Conservation (phyloP, 2,888 invertebrate species). For the Danaus chrysippus region DNA sequence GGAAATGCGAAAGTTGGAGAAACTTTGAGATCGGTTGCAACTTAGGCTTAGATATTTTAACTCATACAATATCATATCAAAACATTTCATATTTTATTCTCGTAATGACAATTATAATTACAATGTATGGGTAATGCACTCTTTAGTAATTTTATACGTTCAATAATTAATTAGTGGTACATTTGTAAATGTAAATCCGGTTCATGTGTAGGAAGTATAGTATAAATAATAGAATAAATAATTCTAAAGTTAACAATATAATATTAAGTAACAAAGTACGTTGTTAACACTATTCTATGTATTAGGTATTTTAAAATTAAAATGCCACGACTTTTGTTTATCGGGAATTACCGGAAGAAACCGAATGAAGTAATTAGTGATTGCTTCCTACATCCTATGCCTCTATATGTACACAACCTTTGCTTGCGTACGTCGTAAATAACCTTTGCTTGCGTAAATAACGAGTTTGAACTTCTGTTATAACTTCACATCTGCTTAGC, state of each 20-base stretch:
- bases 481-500: too few species aligned
- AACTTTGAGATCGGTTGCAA: conserved; percentile 5
- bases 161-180: too few species aligned
- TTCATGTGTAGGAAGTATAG: background rate
- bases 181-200: background rate
- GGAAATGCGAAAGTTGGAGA: conserved; percentile 20
- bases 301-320: background rate
- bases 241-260: background rate
- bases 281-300: background rate
- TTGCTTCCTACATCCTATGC: conserved; percentile 6
- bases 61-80: background rate
- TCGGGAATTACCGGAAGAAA: conserved; percentile 4
- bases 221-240: background rate
- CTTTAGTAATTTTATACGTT: too few species aligned
- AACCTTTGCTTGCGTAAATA: conserved; percentile 1
- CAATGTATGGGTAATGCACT: background rate
- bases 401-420: conserved; percentile 8
- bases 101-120: background rate
- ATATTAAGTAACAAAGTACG: background rate
- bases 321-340: background rate
- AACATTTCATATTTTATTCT: background rate
- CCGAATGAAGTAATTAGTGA: conserved; percentile 5
- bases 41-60: background rate
- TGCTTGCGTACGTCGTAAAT: background rate
- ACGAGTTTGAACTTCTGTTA: too few species aligned